Evolutionary conservation across 2,797 vertebrate species (phyloP), one percentile per base, ranked within the genome.

Genomic region (Molothrus ater): DNA sequence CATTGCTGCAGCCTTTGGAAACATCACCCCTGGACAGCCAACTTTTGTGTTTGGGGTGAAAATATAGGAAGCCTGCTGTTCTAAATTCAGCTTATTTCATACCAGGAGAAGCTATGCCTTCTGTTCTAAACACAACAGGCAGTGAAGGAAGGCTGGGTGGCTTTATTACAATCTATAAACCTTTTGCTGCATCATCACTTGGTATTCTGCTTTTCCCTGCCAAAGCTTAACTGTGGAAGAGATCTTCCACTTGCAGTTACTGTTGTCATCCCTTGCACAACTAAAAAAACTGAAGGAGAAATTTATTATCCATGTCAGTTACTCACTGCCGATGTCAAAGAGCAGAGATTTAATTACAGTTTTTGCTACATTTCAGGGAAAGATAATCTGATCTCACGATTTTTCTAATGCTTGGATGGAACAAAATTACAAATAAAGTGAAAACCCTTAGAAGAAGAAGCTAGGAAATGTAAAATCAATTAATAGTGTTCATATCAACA

Each of bases 311-410:
- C 24, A 0, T 70, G 56, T 74, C 61, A 80, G 56, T 34, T 85
- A 76, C 63, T 87, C 64, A 34, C 29, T 51, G 36, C 38, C 6
- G 3, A 24, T 91, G 54, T 80, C 63, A 68, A 75, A 87, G 45
- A 86, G 50, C 68, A 86, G 43, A 59, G 38, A 59, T 91, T 93
- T 92, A 88, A 88, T 94, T 89, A 90, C 54, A 54, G 38, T 64
- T 80, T 80, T 87, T 93, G 34, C 56, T 51, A n/a, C 71, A 40
- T 68, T 68, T 82, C 57, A 51, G 17, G 38, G 45, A 88, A 84
- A 73, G 34, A 26, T 81, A 86, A 59, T 47, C 51, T 82, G 38
- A 93, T 82, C 53, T 78, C 48, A 64, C 19, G 50, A n/a, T 69
- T 95, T 79, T 76, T 21, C 65, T 80, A 91, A 63, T 21, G 32